A percentile compares a stretch with the other conserved stretches of the same genome.
These are phyloP conservation scores for Alaudala cheleensis DNA, from an alignment of 2,113 vertebrate genomes.

Conservation along the genomic window DNA sequence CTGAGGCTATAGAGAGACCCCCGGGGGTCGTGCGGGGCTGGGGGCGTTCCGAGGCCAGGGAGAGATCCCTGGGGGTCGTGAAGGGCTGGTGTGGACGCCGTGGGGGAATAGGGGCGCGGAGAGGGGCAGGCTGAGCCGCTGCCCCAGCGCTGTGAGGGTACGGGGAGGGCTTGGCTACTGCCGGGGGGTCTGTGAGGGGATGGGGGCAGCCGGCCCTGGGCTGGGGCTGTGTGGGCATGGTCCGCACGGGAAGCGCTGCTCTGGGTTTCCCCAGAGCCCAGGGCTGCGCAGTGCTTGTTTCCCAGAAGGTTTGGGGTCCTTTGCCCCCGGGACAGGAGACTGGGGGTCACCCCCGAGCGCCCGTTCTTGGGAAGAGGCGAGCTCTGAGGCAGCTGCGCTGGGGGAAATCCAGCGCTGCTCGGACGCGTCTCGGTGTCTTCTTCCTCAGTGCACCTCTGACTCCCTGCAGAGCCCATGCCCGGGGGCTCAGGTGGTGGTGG, in stretches of 20 bases:
- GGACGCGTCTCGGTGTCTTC: fast-evolving
- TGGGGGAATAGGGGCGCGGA: not conserved
- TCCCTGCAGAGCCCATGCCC: fast-evolving
- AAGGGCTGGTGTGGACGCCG: fast-evolving
- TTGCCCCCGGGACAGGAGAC: fast-evolving
- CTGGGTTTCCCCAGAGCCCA: not conserved
- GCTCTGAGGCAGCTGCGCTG: not conserved
- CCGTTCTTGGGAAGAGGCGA: fast-evolving
- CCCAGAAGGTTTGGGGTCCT: not conserved
- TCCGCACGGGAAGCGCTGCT: not conserved
- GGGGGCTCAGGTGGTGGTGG: not conserved
- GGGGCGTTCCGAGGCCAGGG: fast-evolving
- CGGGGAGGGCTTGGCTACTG: fast-evolving
- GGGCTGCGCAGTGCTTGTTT: not conserved
- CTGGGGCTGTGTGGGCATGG: not conserved
- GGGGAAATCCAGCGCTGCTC: not conserved
- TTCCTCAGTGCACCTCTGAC: fast-evolving
- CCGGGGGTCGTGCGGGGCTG: fast-evolving
- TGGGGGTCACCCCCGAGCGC: fast-evolving
- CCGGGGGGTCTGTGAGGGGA: not conserved
- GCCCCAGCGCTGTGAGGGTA: fast-evolving
- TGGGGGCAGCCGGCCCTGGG: not conserved
- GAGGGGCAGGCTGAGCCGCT: not conserved
- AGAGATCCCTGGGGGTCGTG: fast-evolving
- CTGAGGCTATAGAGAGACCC: fast-evolving